phyloP scores from a whole-genome alignment of 1,140 invertebrate genomes.

The Doryteuthis pealeii region DNA sequence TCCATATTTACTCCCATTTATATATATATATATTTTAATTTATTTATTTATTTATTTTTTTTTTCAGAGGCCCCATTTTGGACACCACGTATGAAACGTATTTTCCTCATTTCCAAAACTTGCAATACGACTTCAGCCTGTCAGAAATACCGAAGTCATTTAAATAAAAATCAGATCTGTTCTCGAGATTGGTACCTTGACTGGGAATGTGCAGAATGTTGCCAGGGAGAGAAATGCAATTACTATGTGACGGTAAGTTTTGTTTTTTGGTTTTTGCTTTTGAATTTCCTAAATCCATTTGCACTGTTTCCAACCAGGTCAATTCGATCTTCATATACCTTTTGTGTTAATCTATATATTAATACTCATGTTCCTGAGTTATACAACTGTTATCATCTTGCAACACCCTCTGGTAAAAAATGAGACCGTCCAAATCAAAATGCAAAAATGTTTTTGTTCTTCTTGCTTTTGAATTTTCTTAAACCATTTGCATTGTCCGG shows the following conservation, averaged over 20 bases:
- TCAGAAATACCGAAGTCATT: slow-evolving; percentile 66
- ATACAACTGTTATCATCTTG: too few species aligned
- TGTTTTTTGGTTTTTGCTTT: not conserved
- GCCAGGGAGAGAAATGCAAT: slow-evolving; percentile 94
- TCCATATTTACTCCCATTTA: too few species aligned
- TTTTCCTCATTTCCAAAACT: slow-evolving; percentile 90
- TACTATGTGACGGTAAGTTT: slow-evolving; percentile 91
- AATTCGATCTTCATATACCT: too few species aligned
- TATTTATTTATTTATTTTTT: not conserved
- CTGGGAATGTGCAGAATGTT: slow-evolving; percentile 97
- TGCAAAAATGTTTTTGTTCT: too few species aligned
- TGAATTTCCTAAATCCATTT: not conserved
- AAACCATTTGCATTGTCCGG: too few species aligned
- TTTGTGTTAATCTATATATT: too few species aligned
- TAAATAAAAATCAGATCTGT: slow-evolving; percentile 64
- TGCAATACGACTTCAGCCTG: slow-evolving; percentile 84
- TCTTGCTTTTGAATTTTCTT: too few species aligned
- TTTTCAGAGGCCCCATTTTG: slow-evolving; percentile 85
- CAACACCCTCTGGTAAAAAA: too few species aligned
- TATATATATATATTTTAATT: too few species aligned
- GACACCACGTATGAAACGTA: slow-evolving; percentile 88
- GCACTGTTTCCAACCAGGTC: too few species aligned
- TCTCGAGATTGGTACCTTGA: slow-evolving; percentile 97
- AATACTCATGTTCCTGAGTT: too few species aligned
- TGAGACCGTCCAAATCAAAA: too few species aligned